Base-by-base conservation (phyloP, 2,797 vertebrate species). In the Atherinosoma microstoma region DNA sequence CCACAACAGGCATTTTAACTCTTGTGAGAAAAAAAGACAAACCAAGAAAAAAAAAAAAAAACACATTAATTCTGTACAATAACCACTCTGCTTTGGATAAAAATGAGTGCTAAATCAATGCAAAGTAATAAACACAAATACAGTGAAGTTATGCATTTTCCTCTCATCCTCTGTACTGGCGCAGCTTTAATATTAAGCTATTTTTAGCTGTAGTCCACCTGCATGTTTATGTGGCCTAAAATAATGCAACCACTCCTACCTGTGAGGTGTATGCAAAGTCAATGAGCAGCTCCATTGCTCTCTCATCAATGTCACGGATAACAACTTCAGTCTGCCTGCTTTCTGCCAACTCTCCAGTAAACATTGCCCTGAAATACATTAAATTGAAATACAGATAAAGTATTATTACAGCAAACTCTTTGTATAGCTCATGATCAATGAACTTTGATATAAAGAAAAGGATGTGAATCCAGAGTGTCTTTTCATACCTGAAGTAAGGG, bases 241-340 rank as follows among this genome's bases (percentile, higher is more conserved):
- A 10, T 6, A n/a, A 15, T 5, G 27, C 22, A 13, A 11, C 27
- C 53, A 12, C 4, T 68, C 56, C 68, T 83, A 99, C 97, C 95
- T 99, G 98, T 42, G 98, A 99, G 30, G 98, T 99, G 87, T 99
- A 99, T 0, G 98, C 97, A 45, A 99, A 99, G 94, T 99, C 98
- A 30, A 99, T 99, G 71, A 99, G 96, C 77, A 99, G 95, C 87
- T 99, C 98, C 98, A 99, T 99, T 85, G 98, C 98, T 22, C 98
- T 92, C 84, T 99, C 98, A 0, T 99, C 98, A 0, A 99, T 99
- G 94, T 99, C 98, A 3, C 98, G 94, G 86, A 99, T 99, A 58
- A 99, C 97, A 0, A 99, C 98, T 80, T 99, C 98, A 0, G 98
- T 99, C 93, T 99, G 98, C 7, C 98, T 95, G 85, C 97, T 98